Conservation (phyloP, 2,113 vertebrate genomes). For the Muntiacus muntjak region DNA sequence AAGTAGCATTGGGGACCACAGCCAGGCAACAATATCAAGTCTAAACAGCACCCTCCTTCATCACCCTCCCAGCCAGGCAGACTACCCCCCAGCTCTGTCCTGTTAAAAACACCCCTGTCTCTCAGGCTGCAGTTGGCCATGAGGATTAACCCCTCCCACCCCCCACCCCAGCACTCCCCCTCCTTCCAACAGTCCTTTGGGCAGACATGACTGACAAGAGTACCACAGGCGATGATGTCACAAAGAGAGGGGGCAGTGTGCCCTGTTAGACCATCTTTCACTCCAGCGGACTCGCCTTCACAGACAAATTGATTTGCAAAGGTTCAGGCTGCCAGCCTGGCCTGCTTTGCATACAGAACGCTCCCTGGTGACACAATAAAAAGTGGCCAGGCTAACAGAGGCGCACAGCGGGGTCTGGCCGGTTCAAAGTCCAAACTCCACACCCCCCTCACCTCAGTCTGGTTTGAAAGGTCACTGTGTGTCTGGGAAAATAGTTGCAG, state of each 20-base stretch:
- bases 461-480: constrained; percentile 96
- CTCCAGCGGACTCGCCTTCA: constrained; percentile 87
- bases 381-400: constrained; percentile 90
- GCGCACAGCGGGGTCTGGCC: constrained; percentile 88
- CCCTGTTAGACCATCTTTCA: constrained; percentile 84
- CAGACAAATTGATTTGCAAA: constrained; percentile 99
- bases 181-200: constrained; percentile 58
- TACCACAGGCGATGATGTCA: constrained; percentile 84
- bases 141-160: constrained; percentile 59
- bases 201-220: constrained; percentile 76
- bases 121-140: constrained; percentile 50
- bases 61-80: not conserved
- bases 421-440: constrained; percentile 91
- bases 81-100: constrained; percentile 29
- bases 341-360: constrained; percentile 93
- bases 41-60: not conserved
- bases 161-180: not conserved
- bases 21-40: not conserved
- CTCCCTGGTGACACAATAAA: constrained; percentile 90
- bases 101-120: constrained; percentile 39
- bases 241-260: constrained; percentile 83
- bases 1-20: not conserved
- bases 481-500: constrained; percentile 96
- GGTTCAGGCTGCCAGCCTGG: constrained; percentile 91
- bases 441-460: constrained; percentile 94